Evolutionary conservation across 2,113 vertebrate species (phyloP).

Genomic region (Muntiacus muntjak): DNA sequence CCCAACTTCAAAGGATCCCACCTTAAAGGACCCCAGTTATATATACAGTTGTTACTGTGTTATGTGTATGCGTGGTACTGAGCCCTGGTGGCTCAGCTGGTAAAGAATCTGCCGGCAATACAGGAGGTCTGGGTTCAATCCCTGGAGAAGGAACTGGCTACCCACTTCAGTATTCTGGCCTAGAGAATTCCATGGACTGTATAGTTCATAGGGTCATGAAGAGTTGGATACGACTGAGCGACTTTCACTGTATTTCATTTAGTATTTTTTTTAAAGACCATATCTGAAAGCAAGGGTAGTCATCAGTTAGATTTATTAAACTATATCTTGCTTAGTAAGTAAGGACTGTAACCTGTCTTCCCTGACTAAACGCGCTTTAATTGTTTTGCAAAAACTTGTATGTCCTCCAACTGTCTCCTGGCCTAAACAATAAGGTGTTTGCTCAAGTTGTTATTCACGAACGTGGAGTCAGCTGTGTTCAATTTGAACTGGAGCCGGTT

Average conservation of each 20-base stretch:
- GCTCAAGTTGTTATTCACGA: neutral
- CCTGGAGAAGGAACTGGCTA: neutral
- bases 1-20: neutral
- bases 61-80: neutral
- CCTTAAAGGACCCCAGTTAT: neutral
- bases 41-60: neutral
- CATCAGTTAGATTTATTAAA: neutral
- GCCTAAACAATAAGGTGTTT: neutral
- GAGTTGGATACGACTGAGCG: accelerated
- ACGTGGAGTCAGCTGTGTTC: neutral
- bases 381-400: neutral
- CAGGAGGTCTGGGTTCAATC: neutral
- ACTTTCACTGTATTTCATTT: neutral
- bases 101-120: neutral
- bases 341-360: neutral
- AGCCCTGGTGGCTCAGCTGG: neutral
- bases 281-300: neutral
- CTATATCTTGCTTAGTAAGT: neutral
- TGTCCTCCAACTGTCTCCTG: neutral
- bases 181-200: neutral
- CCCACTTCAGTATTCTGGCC: neutral
- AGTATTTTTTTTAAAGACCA: neutral
- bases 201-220: neutral
- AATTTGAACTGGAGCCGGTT: neutral
- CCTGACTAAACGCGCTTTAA: neutral